phyloP scores from a whole-genome alignment of 2,888 invertebrate genomes.

The Uloborus plumipes region DNA sequence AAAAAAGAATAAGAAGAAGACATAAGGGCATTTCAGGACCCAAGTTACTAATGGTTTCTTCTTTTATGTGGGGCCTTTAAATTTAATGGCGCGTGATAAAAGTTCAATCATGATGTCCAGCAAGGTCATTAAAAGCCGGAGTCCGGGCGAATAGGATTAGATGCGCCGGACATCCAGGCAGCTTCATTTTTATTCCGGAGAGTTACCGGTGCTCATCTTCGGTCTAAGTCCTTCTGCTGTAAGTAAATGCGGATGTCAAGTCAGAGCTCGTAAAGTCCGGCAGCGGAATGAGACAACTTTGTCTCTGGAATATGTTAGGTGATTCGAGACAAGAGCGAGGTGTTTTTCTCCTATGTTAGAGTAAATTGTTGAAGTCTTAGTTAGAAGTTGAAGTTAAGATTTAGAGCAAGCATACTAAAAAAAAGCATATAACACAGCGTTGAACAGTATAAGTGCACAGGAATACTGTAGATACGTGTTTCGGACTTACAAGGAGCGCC shows the following conservation, averaged over 20 bases:
- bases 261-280: neutral
- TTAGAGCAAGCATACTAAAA: no score
- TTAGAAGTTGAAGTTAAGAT: no score
- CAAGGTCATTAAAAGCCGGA: constrained; percentile 57
- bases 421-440: no score
- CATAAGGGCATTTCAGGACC: no score
- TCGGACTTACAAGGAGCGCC: no score
- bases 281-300: no score
- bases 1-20: constrained; percentile 21
- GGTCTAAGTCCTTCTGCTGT: neutral
- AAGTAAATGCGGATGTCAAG: neutral
- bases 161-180: constrained; percentile 36
- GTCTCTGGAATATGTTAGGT: no score
- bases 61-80: constrained; percentile 63
- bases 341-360: no score
- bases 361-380: no score
- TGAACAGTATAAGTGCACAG: no score
- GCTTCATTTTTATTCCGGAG: constrained; percentile 35
- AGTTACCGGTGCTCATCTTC: neutral
- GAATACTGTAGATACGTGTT: no score
- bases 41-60: constrained; percentile 42
- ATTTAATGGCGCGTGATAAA: constrained; percentile 63
- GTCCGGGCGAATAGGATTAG: constrained; percentile 49
- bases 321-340: no score
- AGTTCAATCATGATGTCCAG: constrained; percentile 64